A percentile compares a stretch with the other conserved stretches of the same genome.
Evolutionary conservation across 2,888 invertebrate species (phyloP).

Genomic region (Phasia obesa): DNA sequence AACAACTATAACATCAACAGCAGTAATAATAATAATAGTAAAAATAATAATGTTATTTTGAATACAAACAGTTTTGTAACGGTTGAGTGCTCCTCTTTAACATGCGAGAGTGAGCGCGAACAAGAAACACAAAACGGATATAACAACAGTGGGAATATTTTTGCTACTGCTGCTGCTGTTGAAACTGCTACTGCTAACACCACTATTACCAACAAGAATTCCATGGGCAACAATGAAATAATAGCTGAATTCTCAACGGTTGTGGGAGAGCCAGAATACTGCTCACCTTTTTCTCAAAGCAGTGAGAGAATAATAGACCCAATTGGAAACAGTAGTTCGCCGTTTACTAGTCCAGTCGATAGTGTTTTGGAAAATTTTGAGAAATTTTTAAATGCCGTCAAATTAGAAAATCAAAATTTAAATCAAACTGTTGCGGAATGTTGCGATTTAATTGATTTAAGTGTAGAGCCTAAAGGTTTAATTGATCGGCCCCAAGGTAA

Average conservation of each 20-base stretch:
- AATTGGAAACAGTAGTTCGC: slow-evolving; percentile 18
- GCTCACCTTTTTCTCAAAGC: neutral
- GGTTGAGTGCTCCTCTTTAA: slow-evolving; percentile 71
- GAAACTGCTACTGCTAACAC: neutral
- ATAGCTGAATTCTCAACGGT: slow-evolving; percentile 54
- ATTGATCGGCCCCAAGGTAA: slow-evolving; percentile 10
- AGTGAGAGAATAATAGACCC: slow-evolving; percentile 20
- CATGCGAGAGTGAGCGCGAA: slow-evolving; percentile 62
- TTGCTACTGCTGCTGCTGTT: slow-evolving; percentile 43
- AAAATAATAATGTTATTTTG: slow-evolving; percentile 47
- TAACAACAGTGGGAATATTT: slow-evolving; percentile 41
- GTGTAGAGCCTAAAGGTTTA: slow-evolving; percentile 6
- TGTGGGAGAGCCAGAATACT: slow-evolving; percentile 29
- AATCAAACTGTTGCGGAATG: slow-evolving; percentile 34
- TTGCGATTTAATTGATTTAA: slow-evolving; percentile 54
- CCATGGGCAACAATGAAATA: neutral
- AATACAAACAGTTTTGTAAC: slow-evolving; percentile 63
- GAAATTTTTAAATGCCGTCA: slow-evolving; percentile 39
- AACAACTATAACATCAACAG: slow-evolving; percentile 70
- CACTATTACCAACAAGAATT: slow-evolving; percentile 1
- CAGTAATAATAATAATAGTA: slow-evolving; percentile 65
- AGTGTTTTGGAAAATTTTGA: slow-evolving; percentile 52
- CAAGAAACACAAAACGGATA: slow-evolving; percentile 62
- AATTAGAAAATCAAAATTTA: slow-evolving; percentile 43
- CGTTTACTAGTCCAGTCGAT: slow-evolving; percentile 37